Percentiles rank a stretch among this genome's conserved stretches.
Conservation (phyloP, 2,113 vertebrate genomes). For the Laticauda colubrina region DNA sequence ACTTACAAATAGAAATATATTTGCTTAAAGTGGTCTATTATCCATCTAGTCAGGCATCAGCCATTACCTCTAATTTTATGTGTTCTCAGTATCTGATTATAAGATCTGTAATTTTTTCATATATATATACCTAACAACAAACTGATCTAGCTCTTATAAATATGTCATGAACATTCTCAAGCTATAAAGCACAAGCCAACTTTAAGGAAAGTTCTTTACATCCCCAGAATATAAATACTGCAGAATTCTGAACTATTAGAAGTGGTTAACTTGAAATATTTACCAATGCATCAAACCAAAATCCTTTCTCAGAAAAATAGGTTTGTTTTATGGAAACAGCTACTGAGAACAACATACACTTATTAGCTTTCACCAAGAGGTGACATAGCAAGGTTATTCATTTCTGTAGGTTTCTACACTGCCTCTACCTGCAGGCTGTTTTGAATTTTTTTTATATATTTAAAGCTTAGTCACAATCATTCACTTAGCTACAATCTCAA, state of each 20-base stretch:
- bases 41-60: background rate
- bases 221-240: conserved; percentile 5
- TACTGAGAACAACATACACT: conserved; percentile 14
- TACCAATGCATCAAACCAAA: conserved; percentile 19
- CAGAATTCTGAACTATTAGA: conserved; percentile 24
- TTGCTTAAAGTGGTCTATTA: background rate
- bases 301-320: background rate
- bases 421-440: background rate
- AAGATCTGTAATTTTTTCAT: background rate
- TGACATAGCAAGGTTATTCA: background rate
- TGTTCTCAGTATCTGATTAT: background rate
- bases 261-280: conserved; percentile 9
- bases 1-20: background rate
- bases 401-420: conserved; percentile 10
- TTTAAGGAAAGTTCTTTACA: background rate
- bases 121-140: conserved; percentile 2
- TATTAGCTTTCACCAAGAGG: conserved; percentile 21
- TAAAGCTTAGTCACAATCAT: conserved; percentile 12
- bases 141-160: background rate
- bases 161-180: conserved; percentile 5
- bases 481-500: conserved; percentile 4
- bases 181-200: conserved; percentile 6
- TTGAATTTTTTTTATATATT: conserved; percentile 34
- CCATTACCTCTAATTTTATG: background rate
- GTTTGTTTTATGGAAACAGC: conserved; percentile 40